Base-by-base conservation (phyloP, 2,888 invertebrate species). In the Agrotis puta region DNA sequence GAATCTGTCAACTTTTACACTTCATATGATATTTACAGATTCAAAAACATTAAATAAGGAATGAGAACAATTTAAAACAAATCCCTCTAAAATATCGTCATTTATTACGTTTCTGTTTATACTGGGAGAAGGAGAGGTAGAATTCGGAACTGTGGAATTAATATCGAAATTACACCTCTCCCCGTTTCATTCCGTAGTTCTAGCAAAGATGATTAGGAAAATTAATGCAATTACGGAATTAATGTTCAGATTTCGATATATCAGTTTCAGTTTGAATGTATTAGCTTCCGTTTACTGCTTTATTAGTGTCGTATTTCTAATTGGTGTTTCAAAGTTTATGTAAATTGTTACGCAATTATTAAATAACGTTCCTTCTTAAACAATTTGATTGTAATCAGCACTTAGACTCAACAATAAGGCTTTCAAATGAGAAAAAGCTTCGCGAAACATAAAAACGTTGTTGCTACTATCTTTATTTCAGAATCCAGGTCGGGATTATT, bases 191-290 rank as follows among this genome's bases (percentile, higher is more conserved):
- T 58, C 24, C 39, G 14, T 53, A 62, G 64, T 61, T 56, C 50
- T 24, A 24, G 20, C 54, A 27, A 62, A 54, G 27, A 58, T 63
- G 43, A 69, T 79, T 51, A 43, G 24, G 13, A 51, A 39, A 63
- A 74, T 66, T 64, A 79, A 65, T 58, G 57, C 64, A 54, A 64
- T 74, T 63, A 65, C 58, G n/a, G 69, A 78, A 69, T 69, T 59
- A 43, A 58, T 78, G 51, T 56, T 74, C 53, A 16, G 45, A 69
- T 74, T 68, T 58, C n/a, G 20, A 54, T 51, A 11, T 68, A 65
- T 69, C 63, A 43, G 18, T 68, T 65, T 74, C 74, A 33, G 64
- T 59, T 47, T 16, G 20, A 33, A 39, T 53, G 22, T n/a, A 47
- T 53, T 18, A 22, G 39, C 20, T 71, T 54, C 50, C 11, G 14